phyloP scores from a whole-genome alignment of 37 sponge, comb jelly and placozoan species.

The Beroe forskalii region DNA sequence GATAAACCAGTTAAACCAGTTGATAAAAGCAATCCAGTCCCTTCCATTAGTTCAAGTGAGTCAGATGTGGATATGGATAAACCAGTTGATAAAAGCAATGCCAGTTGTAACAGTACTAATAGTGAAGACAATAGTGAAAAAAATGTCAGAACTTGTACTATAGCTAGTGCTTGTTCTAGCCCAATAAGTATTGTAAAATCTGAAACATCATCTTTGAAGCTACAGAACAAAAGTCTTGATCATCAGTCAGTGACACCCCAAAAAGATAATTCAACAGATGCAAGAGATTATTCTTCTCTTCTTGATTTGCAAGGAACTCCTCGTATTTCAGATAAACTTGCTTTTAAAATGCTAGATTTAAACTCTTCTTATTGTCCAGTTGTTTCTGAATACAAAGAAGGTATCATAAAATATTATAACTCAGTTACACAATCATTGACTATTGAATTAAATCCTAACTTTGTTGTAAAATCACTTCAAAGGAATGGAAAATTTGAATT shows the following conservation, averaged over 20 bases:
- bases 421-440: background rate
- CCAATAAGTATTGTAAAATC: too few relatives aligned
- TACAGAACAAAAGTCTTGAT: background rate
- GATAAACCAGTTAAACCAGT: background rate
- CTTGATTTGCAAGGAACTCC: constrained; percentile 43
- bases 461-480: background rate
- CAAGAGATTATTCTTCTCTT: background rate
- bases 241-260: background rate
- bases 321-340: constrained; percentile 15
- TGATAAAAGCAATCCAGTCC: background rate
- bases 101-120: background rate
- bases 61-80: background rate
- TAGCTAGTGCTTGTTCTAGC: too few relatives aligned
- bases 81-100: background rate
- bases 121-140: background rate
- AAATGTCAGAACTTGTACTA: too few relatives aligned
- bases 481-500: constrained; percentile 38
- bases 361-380: constrained; percentile 31
- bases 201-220: background rate
- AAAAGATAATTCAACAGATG: background rate
- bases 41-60: too few relatives aligned
- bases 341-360: constrained; percentile 51
- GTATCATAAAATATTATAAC: background rate
- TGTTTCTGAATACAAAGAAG: constrained; percentile 48
- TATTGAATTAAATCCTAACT: background rate